These are phyloP conservation scores for Stegastes partitus DNA, from an alignment of 2,113 vertebrate species.

Conservation along the genomic window DNA sequence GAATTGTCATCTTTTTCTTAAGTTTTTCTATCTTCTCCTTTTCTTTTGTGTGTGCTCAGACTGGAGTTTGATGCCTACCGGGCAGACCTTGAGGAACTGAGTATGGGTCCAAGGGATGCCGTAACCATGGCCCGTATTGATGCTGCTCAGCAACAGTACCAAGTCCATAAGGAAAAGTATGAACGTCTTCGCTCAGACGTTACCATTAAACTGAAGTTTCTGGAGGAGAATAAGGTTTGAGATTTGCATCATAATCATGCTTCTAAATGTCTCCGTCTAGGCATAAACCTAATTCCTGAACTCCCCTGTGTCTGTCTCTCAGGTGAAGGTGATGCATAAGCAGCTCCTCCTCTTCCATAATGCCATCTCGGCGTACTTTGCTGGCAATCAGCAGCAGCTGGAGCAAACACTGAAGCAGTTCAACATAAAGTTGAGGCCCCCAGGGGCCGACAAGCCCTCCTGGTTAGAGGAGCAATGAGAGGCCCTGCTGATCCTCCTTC, in stretches of 20 bases:
- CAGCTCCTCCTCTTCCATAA: slow-evolving; percentile 98
- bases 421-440: slow-evolving; percentile 94
- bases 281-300: not conserved
- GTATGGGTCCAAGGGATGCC: slow-evolving; percentile 91
- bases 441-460: slow-evolving; percentile 94
- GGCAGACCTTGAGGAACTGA: slow-evolving; percentile 96
- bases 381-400: slow-evolving; percentile 97
- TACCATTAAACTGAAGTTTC: slow-evolving; percentile 95
- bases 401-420: slow-evolving; percentile 98
- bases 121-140: slow-evolving; percentile 90
- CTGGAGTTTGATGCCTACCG: slow-evolving; percentile 97
- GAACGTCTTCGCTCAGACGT: slow-evolving; percentile 95
- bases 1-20: not conserved
- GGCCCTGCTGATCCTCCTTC: slow-evolving; percentile 1
- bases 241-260: not conserved
- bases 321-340: slow-evolving; percentile 99
- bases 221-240: slow-evolving; percentile 97
- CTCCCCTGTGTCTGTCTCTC: slow-evolving; percentile 10
- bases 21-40: not conserved
- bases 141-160: slow-evolving; percentile 91
- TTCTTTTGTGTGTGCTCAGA: slow-evolving; percentile 73
- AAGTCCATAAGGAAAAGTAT: slow-evolving; percentile 94
- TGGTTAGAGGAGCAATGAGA: slow-evolving; percentile 97
- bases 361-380: slow-evolving; percentile 97
- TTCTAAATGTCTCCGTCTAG: not conserved